These are phyloP conservation scores for Neopelma chrysocephalum DNA, from an alignment of 2,797 vertebrate genomes.

Conservation along the genomic window DNA sequence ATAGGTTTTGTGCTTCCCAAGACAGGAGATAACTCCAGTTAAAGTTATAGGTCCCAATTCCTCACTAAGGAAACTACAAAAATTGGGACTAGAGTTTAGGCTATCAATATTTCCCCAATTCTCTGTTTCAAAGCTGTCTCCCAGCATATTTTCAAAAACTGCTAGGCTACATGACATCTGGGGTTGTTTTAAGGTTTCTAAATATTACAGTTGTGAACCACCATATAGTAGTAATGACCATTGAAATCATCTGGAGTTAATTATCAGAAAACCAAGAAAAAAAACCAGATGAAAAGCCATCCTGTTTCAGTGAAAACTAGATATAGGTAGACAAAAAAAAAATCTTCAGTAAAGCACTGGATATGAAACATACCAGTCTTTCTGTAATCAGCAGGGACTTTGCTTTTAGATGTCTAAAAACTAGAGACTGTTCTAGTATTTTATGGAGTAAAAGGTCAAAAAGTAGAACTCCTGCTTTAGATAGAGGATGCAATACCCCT, in stretches of 20 bases:
- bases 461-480: background rate
- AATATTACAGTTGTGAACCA: background rate
- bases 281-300: background rate
- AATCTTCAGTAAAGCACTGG: background rate
- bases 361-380: background rate
- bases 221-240: background rate
- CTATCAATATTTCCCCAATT: background rate
- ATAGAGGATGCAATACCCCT: rapidly evolving
- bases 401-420: background rate
- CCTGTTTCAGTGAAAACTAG: background rate
- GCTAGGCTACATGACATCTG: background rate
- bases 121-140: background rate
- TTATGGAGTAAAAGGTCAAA: background rate
- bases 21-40: background rate
- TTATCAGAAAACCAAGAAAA: background rate
- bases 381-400: background rate
- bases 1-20: background rate
- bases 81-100: background rate
- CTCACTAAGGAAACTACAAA: background rate
- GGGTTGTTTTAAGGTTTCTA: rapidly evolving
- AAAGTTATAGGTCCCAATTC: background rate
- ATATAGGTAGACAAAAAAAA: background rate
- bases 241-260: background rate
- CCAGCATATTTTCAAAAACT: background rate
- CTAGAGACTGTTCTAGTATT: background rate